A percentile compares a stretch with the other conserved stretches of the same genome.
Conservation (phyloP, 2,797 vertebrate genomes). For the Enteromius anoplus region DNA sequence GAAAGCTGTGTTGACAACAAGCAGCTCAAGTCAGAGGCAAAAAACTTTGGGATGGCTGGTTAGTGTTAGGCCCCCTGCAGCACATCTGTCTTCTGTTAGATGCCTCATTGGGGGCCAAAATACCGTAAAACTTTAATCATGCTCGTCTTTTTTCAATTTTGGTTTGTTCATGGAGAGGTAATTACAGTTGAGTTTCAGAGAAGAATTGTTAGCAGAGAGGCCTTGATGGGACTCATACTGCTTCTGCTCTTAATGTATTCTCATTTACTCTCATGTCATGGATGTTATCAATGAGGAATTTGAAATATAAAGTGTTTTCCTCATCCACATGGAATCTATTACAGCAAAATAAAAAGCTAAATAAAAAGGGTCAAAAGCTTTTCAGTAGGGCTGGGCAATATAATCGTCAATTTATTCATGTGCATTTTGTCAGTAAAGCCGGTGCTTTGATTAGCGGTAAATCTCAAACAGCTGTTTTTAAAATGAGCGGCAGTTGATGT, state of each 20-base stretch:
- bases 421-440: too few relatives aligned
- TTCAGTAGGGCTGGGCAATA: too few relatives aligned
- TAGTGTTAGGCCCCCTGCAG: conserved; percentile 61
- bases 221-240: conserved; percentile 23
- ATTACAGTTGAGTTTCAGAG: conserved; percentile 54
- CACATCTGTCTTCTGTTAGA: conserved; percentile 72
- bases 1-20: conserved; percentile 49
- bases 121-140: conserved; percentile 68
- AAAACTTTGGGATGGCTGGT: conserved; percentile 45
- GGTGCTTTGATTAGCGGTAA: too few relatives aligned
- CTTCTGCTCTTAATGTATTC: not conserved
- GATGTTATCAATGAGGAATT: conserved; percentile 21
- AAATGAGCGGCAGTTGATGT: too few relatives aligned
- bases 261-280: conserved; percentile 27
- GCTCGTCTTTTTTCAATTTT: conserved; percentile 49
- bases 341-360: not conserved
- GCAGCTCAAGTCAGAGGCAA: conserved; percentile 44
- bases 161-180: conserved; percentile 71
- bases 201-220: conserved; percentile 39
- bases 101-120: conserved; percentile 67
- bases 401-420: too few relatives aligned
- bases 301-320: conserved; percentile 25
- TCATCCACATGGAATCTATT: not conserved
- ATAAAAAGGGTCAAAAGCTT: not conserved
- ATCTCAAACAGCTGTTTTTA: too few relatives aligned